A percentile compares a stretch with the other conserved stretches of the same genome.
These are phyloP conservation scores for Drosophila quinaria DNA, from an alignment of 2,888 invertebrate species.

Conservation along the genomic window DNA sequence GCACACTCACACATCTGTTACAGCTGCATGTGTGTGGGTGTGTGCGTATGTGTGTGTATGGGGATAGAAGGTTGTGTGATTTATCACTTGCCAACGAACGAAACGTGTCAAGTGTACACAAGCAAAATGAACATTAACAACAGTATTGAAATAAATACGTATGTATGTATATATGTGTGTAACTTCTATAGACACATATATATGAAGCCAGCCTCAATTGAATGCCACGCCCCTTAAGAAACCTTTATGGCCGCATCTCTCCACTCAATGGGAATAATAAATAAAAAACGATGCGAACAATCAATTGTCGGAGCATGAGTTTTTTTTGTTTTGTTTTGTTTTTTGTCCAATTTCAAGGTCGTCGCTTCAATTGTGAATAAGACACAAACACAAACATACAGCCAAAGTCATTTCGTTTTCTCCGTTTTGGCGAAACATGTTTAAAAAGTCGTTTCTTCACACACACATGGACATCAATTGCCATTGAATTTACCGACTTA, in stretches of 20 bases:
- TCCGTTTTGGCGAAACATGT: constrained; percentile 32
- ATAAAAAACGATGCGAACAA: constrained; percentile 27
- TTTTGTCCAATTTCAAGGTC: constrained; percentile 45
- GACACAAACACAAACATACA: constrained; percentile 2
- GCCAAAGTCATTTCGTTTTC: neutral
- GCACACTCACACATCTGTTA: constrained; percentile 30
- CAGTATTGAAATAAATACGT: constrained; percentile 59
- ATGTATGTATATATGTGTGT: constrained; percentile 26
- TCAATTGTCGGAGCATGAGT: constrained; percentile 33
- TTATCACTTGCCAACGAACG: constrained; percentile 71
- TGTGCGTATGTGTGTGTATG: constrained; percentile 24
- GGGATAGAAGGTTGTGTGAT: constrained; percentile 55
- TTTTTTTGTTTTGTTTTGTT: constrained; percentile 1
- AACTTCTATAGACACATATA: too few relatives aligned
- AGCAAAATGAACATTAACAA: constrained; percentile 71
- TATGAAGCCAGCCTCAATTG: constrained; percentile 10
- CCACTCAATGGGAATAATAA: constrained; percentile 14
- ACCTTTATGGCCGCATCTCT: constrained; percentile 22
- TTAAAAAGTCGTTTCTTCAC: constrained; percentile 52
- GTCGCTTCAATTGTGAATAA: constrained; percentile 15
- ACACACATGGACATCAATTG: constrained; percentile 17
- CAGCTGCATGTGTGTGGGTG: constrained; percentile 24
- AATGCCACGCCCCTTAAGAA: constrained; percentile 39
- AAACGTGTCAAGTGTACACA: constrained; percentile 76
- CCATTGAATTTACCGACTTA: constrained; percentile 57